Conservation (phyloP, 2,888 invertebrate species). For the Mythimna impura region DNA sequence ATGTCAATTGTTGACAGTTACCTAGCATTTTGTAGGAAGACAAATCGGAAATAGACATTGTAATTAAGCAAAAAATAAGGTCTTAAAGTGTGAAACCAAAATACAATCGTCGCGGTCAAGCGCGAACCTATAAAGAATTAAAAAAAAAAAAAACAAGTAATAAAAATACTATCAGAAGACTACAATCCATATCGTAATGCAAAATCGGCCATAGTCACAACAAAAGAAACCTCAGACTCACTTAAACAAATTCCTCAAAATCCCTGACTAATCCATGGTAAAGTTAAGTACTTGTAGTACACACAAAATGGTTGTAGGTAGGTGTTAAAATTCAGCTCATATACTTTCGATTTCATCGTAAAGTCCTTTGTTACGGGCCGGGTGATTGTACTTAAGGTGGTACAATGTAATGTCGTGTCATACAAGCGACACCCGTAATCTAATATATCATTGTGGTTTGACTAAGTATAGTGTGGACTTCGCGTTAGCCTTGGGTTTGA, state of each 20-base stretch:
- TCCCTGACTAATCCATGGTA: constrained; percentile 58
- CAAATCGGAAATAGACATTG: too few relatives aligned
- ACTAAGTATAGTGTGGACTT: constrained; percentile 54
- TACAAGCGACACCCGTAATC: constrained; percentile 65
- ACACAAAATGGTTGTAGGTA: constrained; percentile 65
- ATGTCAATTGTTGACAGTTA: too few relatives aligned
- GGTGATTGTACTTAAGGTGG: constrained; percentile 74
- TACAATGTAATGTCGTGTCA: constrained; percentile 63
- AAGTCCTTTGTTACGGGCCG: constrained; percentile 78
- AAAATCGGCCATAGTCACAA: neutral
- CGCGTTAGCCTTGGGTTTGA: constrained; percentile 25
- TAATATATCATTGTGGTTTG: constrained; percentile 59
- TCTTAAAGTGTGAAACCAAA: too few relatives aligned
- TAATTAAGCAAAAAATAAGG: too few relatives aligned
- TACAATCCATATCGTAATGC: neutral
- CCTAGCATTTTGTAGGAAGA: too few relatives aligned
- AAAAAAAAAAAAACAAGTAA: too few relatives aligned
- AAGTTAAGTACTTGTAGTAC: constrained; percentile 40
- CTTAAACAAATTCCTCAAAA: constrained; percentile 7
- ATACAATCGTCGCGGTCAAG: too few relatives aligned
- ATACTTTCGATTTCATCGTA: constrained; percentile 80
- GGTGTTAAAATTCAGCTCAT: constrained; percentile 82
- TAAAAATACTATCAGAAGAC: neutral
- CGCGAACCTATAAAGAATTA: too few relatives aligned
- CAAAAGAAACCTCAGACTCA: constrained; percentile 37